phyloP scores from a whole-genome alignment of 2,888 invertebrate species.

The Drosophila testacea region DNA sequence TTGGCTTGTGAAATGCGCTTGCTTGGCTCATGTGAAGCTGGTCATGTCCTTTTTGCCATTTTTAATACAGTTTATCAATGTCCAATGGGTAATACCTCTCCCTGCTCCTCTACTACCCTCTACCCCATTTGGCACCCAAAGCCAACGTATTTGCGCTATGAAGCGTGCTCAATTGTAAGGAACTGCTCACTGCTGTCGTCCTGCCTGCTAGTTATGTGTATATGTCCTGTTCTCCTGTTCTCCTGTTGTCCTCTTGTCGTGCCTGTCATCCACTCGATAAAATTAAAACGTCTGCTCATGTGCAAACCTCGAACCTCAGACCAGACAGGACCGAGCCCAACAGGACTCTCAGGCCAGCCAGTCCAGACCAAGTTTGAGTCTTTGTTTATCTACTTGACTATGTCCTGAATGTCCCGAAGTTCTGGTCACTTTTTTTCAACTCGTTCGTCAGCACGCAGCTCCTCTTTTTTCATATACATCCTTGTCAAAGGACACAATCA shows the following conservation, averaged over 20 bases:
- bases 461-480: conserved; percentile 10
- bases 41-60: conserved; percentile 51
- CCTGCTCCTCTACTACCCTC: neutral
- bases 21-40: conserved; percentile 38
- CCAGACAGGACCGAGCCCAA: neutral
- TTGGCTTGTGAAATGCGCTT: conserved; percentile 77
- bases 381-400: conserved; percentile 70
- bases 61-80: conserved; percentile 73
- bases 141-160: conserved; percentile 69
- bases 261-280: conserved; percentile 72
- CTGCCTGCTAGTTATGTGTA: conserved; percentile 23
- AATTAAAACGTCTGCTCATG: conserved; percentile 77
- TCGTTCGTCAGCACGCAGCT: conserved; percentile 28
- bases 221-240: conserved; percentile 15
- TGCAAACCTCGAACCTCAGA: conserved; percentile 52
- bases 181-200: conserved; percentile 24
- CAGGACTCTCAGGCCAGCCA: neutral
- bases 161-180: conserved; percentile 70
- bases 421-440: conserved; percentile 40
- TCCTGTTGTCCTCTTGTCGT: conserved; percentile 5
- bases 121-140: conserved; percentile 11
- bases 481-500: conserved; percentile 19
- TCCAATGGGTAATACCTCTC: conserved; percentile 55
- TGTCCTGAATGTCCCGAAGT: conserved; percentile 32
- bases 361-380: conserved; percentile 58